Percentiles rank a stretch among this genome's conserved stretches.
phyloP scores from a whole-genome alignment of 1,140 invertebrate genomes.

The Aphidius ervi region DNA sequence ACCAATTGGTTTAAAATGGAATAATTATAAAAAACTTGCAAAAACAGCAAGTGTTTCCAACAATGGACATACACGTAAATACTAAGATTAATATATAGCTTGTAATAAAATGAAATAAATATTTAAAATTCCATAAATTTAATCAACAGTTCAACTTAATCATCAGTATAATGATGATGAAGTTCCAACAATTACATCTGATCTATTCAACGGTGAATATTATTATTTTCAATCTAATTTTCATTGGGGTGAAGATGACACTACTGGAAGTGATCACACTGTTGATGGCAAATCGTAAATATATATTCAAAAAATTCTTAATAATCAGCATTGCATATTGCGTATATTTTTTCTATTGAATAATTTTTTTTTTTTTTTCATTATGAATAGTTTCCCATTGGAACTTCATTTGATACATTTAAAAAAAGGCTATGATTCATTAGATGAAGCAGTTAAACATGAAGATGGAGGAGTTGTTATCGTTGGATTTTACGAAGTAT shows the following conservation, averaged over 20 bases:
- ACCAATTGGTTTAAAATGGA: background rate
- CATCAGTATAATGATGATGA: background rate
- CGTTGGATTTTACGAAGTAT: slow-evolving; percentile 30
- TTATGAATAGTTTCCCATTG: slow-evolving; percentile 40
- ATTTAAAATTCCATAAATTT: background rate
- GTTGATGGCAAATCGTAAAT: slow-evolving; percentile 57
- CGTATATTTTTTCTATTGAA: too few species aligned
- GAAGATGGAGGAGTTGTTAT: slow-evolving; percentile 43
- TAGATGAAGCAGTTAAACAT: slow-evolving; percentile 35
- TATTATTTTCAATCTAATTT: slow-evolving; percentile 16
- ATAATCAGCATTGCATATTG: slow-evolving; percentile 29
- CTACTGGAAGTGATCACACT: slow-evolving; percentile 78
- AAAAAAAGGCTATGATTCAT: slow-evolving; percentile 37
- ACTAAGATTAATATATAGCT: background rate
- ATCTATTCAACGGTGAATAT: slow-evolving; percentile 8
- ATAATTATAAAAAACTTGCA: background rate
- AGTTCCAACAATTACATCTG: slow-evolving; percentile 7
- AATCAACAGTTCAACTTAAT: background rate
- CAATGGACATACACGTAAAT: slow-evolving; percentile 3
- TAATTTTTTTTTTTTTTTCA: too few species aligned
- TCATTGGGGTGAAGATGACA: slow-evolving; percentile 46
- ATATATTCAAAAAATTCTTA: too few species aligned
- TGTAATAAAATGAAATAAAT: background rate
- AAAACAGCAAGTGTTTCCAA: background rate
- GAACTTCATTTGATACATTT: slow-evolving; percentile 49